Evolutionary conservation across 2,797 vertebrate species (phyloP), one percentile per base, ranked within the genome.

Genomic region (Poeciliopsis paucimaculata): DNA sequence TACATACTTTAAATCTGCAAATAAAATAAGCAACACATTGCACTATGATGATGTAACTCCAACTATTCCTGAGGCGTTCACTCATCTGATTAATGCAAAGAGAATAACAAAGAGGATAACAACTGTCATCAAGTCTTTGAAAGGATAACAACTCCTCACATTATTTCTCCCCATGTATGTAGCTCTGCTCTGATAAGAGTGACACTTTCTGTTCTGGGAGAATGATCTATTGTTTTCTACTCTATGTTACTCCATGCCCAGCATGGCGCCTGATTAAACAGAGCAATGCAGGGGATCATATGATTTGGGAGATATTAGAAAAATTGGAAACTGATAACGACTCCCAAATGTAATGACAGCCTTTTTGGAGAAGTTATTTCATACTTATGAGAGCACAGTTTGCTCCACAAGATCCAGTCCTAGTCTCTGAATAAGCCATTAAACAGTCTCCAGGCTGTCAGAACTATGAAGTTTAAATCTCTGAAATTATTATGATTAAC

Each of bases 401-500:
- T 81, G 70, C 86, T 80, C 84, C 57, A 80, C 89, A 86, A 86
- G 80, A 92, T 88, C 85, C 81, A 36, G 82, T 89, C 93, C 81
- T 77, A 78, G 86, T 85, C 84, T 76, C 79, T 82, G 90, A 93
- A 91, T 87, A 88, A 88, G 88, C 91, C 87, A 89, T 93, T 93
- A 88, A 92, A 91, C 80, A 86, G 78, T 77, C 87, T 88, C 92
- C 64, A 80, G 85, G 78, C 85, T 90, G 91, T 93, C 92, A 93
- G 81, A 82, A 66, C 82, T 81, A 84, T 93, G 90, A 82, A 83
- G 79, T 81, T 76, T 84, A 90, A 90, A 90, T 85, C 89, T 83
- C 82, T 75, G 76, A 82, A 90, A 91, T 91, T 80, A 90, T 82
- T 85, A 94, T 93, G 81, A 94, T 95, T 92, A 93, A 92, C 84